Percentiles rank a stretch among this genome's conserved stretches.
Conservation (phyloP, 1,140 invertebrate species). For the Trichonephila inaurata region DNA sequence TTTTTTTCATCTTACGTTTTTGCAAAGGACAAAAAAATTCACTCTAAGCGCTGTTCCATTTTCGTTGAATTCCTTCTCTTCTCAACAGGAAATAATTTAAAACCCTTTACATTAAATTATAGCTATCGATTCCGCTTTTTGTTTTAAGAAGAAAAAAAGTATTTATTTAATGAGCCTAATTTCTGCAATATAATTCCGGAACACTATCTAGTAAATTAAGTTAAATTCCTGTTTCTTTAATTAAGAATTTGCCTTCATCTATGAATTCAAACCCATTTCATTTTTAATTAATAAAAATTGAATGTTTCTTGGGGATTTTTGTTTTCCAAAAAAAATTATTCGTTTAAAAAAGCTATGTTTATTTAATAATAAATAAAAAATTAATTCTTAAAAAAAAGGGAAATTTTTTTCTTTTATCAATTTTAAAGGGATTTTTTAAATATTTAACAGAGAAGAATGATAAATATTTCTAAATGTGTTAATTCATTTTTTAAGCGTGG, state of each 20-base stretch:
- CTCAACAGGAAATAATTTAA: not conserved
- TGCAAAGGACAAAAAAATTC: no score
- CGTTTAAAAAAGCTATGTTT: not conserved
- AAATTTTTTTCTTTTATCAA: not conserved
- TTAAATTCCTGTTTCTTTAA: not conserved
- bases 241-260: not conserved
- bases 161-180: not conserved
- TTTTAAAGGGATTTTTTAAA: not conserved
- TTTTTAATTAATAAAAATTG: not conserved
- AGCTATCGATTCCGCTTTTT: not conserved
- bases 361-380: not conserved
- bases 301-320: not conserved
- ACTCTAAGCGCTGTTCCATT: not conserved
- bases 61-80: not conserved
- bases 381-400: not conserved
- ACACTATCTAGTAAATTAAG: not conserved
- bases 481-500: no score
- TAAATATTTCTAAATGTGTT: not conserved
- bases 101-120: not conserved
- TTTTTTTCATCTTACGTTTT: no score
- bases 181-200: not conserved
- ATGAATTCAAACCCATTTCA: not conserved
- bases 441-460: not conserved
- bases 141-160: not conserved
- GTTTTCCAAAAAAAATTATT: not conserved